phyloP scores from a whole-genome alignment of 2,888 invertebrate genomes.

The Corbicula japonica region DNA sequence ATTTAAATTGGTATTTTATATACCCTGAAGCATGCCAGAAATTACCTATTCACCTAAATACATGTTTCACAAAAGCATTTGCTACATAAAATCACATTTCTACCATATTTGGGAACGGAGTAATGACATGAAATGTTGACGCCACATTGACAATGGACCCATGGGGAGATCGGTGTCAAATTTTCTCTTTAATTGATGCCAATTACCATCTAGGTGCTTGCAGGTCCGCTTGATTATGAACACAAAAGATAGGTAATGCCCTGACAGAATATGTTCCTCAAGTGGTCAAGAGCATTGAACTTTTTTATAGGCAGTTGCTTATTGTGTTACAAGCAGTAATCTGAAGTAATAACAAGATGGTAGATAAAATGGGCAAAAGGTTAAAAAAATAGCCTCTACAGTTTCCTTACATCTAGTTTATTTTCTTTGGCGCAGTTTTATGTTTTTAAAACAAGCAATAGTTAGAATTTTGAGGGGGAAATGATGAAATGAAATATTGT shows the following conservation, averaged over 20 bases:
- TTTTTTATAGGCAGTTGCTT: slow-evolving; percentile 11
- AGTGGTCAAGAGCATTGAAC: slow-evolving; percentile 31
- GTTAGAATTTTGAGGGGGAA: no score
- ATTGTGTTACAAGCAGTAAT: slow-evolving; percentile 36
- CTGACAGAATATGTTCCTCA: no score
- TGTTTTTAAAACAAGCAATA: no score
- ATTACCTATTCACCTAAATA: slow-evolving; percentile 15
- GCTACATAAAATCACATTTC: slow-evolving; percentile 34
- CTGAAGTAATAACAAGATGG: slow-evolving; percentile 19
- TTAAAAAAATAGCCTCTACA: slow-evolving; percentile 35
- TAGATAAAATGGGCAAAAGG: slow-evolving; percentile 37
- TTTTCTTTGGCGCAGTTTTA: no score
- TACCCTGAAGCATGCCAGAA: no score
- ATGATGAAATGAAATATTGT: no score
- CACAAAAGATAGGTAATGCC: no score
- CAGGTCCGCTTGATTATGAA: not conserved
- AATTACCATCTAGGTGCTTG: slow-evolving; percentile 43
- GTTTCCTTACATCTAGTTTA: no score
- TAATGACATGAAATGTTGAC: slow-evolving; percentile 12
- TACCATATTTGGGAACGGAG: not conserved
- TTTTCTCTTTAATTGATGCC: slow-evolving; percentile 22
- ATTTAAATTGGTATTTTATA: no score
- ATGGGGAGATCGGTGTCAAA: slow-evolving; percentile 14
- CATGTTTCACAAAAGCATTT: slow-evolving; percentile 27
- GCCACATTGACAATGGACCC: slow-evolving; percentile 26